phyloP scores from a whole-genome alignment of 2,888 invertebrate species.

The Ephialtes manifestator region DNA sequence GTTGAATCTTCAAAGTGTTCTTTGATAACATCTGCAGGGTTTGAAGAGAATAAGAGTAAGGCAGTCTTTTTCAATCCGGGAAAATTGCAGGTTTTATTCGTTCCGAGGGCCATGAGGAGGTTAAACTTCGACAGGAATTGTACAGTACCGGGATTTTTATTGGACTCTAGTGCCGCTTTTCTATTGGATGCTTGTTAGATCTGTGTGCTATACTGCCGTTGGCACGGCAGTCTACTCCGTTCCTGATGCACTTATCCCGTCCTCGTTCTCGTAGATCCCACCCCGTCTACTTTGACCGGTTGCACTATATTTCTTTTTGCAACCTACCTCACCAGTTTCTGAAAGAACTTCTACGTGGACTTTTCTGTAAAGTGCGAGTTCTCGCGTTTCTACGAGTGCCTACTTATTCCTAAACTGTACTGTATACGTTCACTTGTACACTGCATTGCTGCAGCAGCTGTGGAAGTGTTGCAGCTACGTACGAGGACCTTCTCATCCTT shows the following conservation, averaged over 20 bases:
- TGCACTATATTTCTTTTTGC: background rate
- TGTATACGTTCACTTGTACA: constrained; percentile 18
- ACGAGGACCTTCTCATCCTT: constrained; percentile 30
- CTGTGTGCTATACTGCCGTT: background rate
- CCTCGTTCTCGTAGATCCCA: constrained; percentile 27
- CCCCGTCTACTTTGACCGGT: constrained; percentile 11
- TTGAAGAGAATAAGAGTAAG: background rate
- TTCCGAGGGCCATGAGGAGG: background rate
- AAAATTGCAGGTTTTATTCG: background rate
- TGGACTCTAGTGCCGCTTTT: background rate
- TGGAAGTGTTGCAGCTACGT: constrained; percentile 21
- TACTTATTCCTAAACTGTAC: constrained; percentile 31
- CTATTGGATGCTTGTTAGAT: constrained; percentile 22
- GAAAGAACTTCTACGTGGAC: constrained; percentile 36
- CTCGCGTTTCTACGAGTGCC: constrained; percentile 38
- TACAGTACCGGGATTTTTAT: background rate
- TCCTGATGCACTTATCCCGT: constrained; percentile 39
- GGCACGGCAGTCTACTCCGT: constrained; percentile 27
- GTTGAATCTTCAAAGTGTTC: background rate
- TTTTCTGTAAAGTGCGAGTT: constrained; percentile 45
- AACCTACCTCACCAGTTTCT: constrained; percentile 12
- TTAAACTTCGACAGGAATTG: background rate
- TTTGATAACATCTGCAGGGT: background rate
- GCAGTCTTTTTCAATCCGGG: background rate
- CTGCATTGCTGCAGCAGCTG: background rate